A percentile compares a stretch with the other conserved stretches of the same genome.
These are phyloP conservation scores for Oncorhynchus mykiss DNA, from an alignment of 2,113 vertebrate genomes.

Conservation along the genomic window DNA sequence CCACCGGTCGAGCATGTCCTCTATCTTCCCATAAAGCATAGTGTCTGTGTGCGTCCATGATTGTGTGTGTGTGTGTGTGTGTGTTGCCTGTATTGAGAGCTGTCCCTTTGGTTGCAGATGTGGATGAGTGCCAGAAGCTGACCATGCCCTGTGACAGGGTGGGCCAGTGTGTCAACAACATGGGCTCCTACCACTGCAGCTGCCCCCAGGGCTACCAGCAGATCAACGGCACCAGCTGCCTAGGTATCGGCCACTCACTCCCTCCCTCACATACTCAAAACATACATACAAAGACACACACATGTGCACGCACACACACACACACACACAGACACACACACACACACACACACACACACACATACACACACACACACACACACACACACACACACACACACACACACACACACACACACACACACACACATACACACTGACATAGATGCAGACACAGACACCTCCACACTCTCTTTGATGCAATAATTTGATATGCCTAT, in stretches of 20 bases:
- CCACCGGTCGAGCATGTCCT: not conserved
- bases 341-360: conserved; percentile 9
- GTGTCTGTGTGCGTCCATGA: not conserved
- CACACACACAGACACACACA: not conserved
- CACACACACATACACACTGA: not conserved
- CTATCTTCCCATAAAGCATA: not conserved
- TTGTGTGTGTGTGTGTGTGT: not conserved
- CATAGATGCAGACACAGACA: not conserved
- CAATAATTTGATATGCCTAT: not conserved
- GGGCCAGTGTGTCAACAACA: conserved; percentile 85
- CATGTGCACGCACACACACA: not conserved
- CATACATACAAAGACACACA: not conserved
- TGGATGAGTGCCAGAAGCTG: conserved; percentile 88
- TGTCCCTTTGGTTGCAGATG: conserved; percentile 76
- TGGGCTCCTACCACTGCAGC: conserved; percentile 88
- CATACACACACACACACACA: conserved; percentile 5
- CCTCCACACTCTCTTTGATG: not conserved
- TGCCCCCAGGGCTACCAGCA: conserved; percentile 86
- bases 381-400: not conserved
- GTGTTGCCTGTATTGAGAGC: not conserved
- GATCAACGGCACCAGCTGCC: conserved; percentile 78
- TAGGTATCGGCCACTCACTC: conserved; percentile 73
- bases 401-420: conserved; percentile 10
- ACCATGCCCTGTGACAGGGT: conserved; percentile 72
- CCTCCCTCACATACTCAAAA: not conserved